Evolutionary conservation across 2,797 vertebrate genomes (phyloP).

Genomic region (Lepilemur ruficaudatus): DNA sequence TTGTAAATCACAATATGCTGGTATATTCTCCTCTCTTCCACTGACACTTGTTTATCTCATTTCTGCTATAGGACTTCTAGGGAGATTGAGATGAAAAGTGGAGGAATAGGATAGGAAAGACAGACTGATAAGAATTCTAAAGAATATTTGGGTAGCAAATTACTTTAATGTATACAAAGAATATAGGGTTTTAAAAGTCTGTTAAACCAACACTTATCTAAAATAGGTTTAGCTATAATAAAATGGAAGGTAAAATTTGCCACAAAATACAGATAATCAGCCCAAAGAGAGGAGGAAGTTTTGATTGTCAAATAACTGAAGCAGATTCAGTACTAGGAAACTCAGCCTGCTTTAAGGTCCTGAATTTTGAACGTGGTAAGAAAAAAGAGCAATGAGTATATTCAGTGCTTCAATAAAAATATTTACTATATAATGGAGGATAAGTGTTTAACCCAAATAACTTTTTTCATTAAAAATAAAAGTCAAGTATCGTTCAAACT

Average conservation of each 20-base stretch:
- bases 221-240: conserved; percentile 54
- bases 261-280: conserved; percentile 50
- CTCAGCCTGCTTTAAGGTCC: neutral
- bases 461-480: conserved; percentile 36
- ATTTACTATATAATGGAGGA: neutral
- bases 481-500: neutral
- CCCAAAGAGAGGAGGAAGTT: neutral
- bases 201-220: conserved; percentile 54
- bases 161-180: conserved; percentile 41
- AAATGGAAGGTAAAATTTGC: conserved; percentile 48
- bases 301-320: conserved; percentile 48
- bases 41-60: neutral
- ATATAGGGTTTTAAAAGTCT: conserved; percentile 3
- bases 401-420: neutral
- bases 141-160: conserved; percentile 56
- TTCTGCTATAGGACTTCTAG: conserved; percentile 8
- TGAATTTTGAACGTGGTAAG: neutral
- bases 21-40: neutral
- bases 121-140: conserved; percentile 50
- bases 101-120: neutral
- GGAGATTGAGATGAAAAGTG: neutral
- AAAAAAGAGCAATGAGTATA: neutral
- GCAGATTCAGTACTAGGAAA: neutral
- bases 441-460: neutral
- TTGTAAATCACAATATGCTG: neutral